Conservation (phyloP, 1,140 invertebrate genomes). For the Pygmarrhopalites habei region DNA sequence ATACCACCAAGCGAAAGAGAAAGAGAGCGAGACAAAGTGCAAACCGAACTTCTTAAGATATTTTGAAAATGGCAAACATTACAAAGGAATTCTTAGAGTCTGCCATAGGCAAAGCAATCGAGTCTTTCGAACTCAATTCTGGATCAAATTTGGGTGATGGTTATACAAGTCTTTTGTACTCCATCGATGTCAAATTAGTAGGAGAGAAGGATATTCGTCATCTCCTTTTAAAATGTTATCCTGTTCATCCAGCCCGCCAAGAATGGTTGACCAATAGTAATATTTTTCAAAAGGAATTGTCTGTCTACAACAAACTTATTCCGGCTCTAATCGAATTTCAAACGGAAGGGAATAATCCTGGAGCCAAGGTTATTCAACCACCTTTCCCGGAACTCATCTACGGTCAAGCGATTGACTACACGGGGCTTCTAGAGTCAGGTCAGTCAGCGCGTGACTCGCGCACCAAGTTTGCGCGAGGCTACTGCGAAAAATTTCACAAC, state of each 20-base stretch:
- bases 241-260: slow-evolving; percentile 16
- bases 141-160: slow-evolving; percentile 5
- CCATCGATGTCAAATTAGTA: neutral
- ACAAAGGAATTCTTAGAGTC: slow-evolving; percentile 1
- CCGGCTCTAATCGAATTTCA: slow-evolving; percentile 13
- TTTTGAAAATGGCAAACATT: too few relatives aligned
- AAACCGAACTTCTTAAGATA: too few relatives aligned
- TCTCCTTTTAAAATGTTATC: slow-evolving; percentile 22
- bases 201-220: neutral
- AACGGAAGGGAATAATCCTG: too few relatives aligned
- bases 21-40: too few relatives aligned
- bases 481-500: too few relatives aligned
- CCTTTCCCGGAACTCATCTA: too few relatives aligned
- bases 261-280: slow-evolving; percentile 15
- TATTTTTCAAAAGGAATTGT: slow-evolving; percentile 19
- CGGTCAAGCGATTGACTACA: too few relatives aligned
- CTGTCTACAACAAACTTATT: slow-evolving; percentile 11
- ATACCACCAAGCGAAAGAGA: too few relatives aligned
- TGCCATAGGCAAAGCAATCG: neutral
- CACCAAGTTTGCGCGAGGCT: too few relatives aligned
- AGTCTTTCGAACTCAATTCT: neutral
- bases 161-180: neutral
- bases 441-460: too few relatives aligned
- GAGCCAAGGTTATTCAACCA: too few relatives aligned
- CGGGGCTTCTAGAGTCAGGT: too few relatives aligned